Evolutionary conservation across 53 echinoderm and acorn worm species (phyloP), one percentile per base, ranked within the genome.

Genomic region (Luidia sarsii): DNA sequence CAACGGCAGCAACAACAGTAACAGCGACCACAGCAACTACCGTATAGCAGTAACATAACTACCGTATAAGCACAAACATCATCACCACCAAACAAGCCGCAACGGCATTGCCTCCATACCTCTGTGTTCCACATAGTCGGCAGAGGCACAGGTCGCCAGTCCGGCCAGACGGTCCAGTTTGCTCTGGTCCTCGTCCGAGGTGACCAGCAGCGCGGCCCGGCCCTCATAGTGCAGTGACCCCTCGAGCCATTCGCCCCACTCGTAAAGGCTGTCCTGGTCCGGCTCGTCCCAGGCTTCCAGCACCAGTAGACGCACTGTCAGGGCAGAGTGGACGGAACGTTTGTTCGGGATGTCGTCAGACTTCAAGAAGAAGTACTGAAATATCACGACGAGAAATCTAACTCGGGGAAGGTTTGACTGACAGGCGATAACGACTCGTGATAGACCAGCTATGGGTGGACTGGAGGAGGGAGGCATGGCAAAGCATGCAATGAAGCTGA

Each of bases 211-310:
- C 4, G 82, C 82, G 22, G 88, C 88, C 16, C 88, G 69, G 20
- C 88, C 88, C 65, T 88, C 88, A 74, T 82, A 82, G 45, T 88
- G 88, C 43, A 88, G 56, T 19, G 88, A 88, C 16, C 54, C 82
- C 24, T 36, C 82, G 28, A 82, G 88, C 49, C 73, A 50, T 62
- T 88, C 88, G 23, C 88, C 88, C 14, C 50, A 63, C 1, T 65
- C 33, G 57, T 67, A 38, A 39, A 70, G 25, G 48, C 71, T 71
- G 38, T 57, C 82, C 25, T 61, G 64, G 46, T 88, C 55, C 20
- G 82, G 65, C 53, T 88, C 88, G 54, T 88, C 88, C 88, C 88
- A 88, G 13, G 88, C 88, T 60, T 88, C 88, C 11, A 73, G 13
- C 46, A 88, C 82, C 50, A 62, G 38, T 28, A 88, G 35, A 34